These are phyloP conservation scores for Peromyscus polionotus DNA, from an alignment of 2,113 vertebrate genomes.

Conservation along the genomic window DNA sequence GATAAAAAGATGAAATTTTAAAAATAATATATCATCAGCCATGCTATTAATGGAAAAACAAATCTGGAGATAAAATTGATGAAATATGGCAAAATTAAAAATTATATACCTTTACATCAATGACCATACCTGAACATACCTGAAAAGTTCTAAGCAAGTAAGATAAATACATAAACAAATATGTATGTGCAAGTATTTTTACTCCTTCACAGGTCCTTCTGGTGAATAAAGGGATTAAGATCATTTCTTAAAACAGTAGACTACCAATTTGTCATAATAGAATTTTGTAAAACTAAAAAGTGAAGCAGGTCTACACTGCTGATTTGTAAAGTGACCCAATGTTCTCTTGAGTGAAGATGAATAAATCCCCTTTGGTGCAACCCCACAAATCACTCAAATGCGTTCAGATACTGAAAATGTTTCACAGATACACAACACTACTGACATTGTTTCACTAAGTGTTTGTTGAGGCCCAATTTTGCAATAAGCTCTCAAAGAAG, in stretches of 20 bases:
- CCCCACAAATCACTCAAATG: background rate
- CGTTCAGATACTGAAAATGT: background rate
- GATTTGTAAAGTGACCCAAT: background rate
- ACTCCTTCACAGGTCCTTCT: background rate
- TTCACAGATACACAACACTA: background rate
- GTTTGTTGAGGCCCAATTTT: background rate
- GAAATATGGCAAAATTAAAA: conserved; percentile 22
- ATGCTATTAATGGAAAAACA: background rate
- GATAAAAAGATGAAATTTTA: background rate
- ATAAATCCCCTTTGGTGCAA: background rate
- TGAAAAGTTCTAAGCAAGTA: background rate
- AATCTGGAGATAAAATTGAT: background rate
- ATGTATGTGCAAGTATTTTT: background rate
- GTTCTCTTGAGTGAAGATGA: background rate
- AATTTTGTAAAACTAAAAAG: background rate
- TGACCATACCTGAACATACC: background rate
- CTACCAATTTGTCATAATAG: background rate
- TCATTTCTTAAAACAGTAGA: background rate
- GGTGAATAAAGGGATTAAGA: background rate
- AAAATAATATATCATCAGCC: background rate
- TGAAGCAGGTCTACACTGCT: background rate
- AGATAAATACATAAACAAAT: background rate
- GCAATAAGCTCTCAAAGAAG: background rate
- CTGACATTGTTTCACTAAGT: background rate
- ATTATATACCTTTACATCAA: background rate